Percentiles rank a stretch among this genome's conserved stretches.
Conservation (phyloP, 1,140 invertebrate species). For the Lucilia sericata region DNA sequence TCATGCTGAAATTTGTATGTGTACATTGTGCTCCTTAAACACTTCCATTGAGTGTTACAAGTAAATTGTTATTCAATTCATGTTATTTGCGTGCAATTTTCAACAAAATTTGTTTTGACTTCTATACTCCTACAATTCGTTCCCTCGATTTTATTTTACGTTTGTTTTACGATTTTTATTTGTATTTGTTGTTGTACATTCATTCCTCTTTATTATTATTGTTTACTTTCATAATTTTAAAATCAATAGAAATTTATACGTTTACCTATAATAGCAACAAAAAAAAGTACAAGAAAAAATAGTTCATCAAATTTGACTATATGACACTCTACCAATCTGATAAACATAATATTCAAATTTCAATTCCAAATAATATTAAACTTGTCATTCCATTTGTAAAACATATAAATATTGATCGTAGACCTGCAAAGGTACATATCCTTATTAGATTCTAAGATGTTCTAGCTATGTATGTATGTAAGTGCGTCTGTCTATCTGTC, state of each 20-base stretch:
- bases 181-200: neutral
- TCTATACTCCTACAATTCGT: constrained; percentile 3
- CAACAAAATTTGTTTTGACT: constrained; percentile 28
- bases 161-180: neutral
- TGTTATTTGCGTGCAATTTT: constrained; percentile 29
- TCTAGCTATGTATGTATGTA: too few species aligned
- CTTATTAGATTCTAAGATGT: too few species aligned
- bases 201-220: neutral
- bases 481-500: too few species aligned
- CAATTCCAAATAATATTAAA: too few species aligned
- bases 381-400: too few species aligned
- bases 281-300: neutral
- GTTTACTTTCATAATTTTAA: constrained; percentile 27
- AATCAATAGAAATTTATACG: constrained; percentile 29
- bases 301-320: too few species aligned
- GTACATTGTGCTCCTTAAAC: neutral
- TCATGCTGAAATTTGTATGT: neutral
- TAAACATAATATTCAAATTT: too few species aligned
- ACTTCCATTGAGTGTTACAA: neutral
- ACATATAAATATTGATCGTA: too few species aligned
- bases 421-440: too few species aligned
- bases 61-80: constrained; percentile 26
- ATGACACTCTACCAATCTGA: too few species aligned
- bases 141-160: neutral
- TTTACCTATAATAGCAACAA: neutral